phyloP scores from a whole-genome alignment of 2,888 invertebrate species.

The Loripinus fragilis region DNA sequence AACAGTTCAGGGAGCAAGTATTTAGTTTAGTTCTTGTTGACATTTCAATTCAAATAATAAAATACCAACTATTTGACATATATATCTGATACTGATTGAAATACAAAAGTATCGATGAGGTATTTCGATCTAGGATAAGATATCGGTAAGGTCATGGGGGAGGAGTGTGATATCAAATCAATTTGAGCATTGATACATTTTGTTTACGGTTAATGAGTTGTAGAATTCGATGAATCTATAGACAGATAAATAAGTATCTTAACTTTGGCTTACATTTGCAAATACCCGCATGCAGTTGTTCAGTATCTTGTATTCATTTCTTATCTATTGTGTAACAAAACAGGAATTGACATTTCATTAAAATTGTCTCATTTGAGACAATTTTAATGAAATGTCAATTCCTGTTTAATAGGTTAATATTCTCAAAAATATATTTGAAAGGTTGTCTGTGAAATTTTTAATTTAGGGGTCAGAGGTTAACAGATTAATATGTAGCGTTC shows the following conservation, averaged over 20 bases:
- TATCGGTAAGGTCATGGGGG: neutral
- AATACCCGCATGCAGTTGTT: too few species aligned
- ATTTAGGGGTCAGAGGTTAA: too few species aligned
- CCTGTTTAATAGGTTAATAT: too few species aligned
- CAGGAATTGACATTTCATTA: too few species aligned
- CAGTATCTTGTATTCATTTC: too few species aligned
- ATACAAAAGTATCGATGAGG: neutral
- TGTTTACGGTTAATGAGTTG: slow-evolving; percentile 11
- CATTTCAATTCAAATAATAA: slow-evolving; percentile 3
- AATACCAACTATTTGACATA: slow-evolving; percentile 15
- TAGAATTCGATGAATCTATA: neutral
- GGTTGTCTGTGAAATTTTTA: too few species aligned
- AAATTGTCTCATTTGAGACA: too few species aligned
- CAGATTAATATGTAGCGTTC: neutral
- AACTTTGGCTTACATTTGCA: too few species aligned
- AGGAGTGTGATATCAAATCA: slow-evolving; percentile 10
- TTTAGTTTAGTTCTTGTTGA: neutral
- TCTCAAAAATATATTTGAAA: too few species aligned
- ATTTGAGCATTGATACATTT: slow-evolving; percentile 2
- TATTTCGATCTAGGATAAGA: neutral
- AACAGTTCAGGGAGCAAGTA: neutral
- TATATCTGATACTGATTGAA: slow-evolving; percentile 4
- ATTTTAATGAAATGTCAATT: too few species aligned
- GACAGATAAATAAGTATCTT: neutral
- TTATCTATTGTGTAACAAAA: too few species aligned